Base-by-base conservation (phyloP, 2,888 invertebrate species). In the Athalia cordata region DNA sequence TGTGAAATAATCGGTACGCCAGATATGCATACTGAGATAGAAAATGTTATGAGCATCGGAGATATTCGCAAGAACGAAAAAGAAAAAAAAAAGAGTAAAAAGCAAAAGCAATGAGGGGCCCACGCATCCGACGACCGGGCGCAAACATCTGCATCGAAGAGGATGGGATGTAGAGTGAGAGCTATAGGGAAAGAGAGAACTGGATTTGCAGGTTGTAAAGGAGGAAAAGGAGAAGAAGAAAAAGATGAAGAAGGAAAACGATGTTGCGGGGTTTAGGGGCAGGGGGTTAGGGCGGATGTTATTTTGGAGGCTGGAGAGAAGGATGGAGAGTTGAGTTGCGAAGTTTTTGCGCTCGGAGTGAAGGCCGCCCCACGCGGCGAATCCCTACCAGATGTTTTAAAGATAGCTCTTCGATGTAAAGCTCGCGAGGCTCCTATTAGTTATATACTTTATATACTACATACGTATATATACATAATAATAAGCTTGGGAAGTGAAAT, bases 291-390 rank as follows among this genome's bases (percentile, higher is more conserved):
- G 66, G 45, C 72, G 74, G 50, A 72, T 68, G 78, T 78, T 77
- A 77, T 77, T 78, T 78, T 61, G 61, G 74, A 70, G 70, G 72
- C 64, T 78, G 49, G 68, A 70, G 61, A 77, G 62, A 59, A 77
- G n/a, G 68, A 77, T 55, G 57, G 77, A 77, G 77, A 57, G 52
- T 64, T 7, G 62, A 78, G 64, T 78, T 64, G 77, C 77, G 67
- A 78, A 55, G 72, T 78, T 78, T 78, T 78, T 78, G 78, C 78
- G 57, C 72, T 45, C 61, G 78, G 72, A 78, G 50, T 68, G 72
- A 78, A 78, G 80, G 78, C 67, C 79, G 80, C 82, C 85, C 84
- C 84, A 84, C 85, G 83, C 83, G 81, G 81, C 80, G 85, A 80
- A 81, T 80, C 80, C 81, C 70, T 77, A 82, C 85, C 85, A 85